Conservation (phyloP, 2,888 invertebrate genomes). For the Corbicula japonica region DNA sequence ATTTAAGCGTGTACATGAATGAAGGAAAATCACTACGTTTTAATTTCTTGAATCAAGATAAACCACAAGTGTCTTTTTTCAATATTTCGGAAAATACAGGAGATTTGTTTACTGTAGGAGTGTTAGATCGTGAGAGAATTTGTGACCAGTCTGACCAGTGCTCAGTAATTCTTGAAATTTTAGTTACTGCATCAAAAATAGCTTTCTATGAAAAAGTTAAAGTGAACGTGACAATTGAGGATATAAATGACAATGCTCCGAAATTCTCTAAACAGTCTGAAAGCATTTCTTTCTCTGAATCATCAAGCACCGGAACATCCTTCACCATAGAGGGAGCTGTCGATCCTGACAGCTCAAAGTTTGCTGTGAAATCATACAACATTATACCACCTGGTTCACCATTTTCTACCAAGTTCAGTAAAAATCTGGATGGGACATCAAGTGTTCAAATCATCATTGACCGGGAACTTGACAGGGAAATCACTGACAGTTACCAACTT, state of each 20-base stretch:
- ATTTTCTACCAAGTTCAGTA: slow-evolving; percentile 72
- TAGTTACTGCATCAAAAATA: slow-evolving; percentile 75
- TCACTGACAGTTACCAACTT: slow-evolving; percentile 71
- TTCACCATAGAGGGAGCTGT: slow-evolving; percentile 75
- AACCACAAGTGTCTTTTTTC: slow-evolving; percentile 69
- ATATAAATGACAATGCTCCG: slow-evolving; percentile 84
- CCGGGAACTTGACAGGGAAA: slow-evolving; percentile 76
- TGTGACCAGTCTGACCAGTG: slow-evolving; percentile 72
- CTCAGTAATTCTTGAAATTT: slow-evolving; percentile 72
- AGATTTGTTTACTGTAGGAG: slow-evolving; percentile 67
- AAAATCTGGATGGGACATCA: slow-evolving; percentile 74
- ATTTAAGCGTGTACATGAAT: slow-evolving; percentile 65
- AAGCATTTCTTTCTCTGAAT: slow-evolving; percentile 75
- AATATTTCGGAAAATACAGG: slow-evolving; percentile 73
- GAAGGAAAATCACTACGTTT: slow-evolving; percentile 69
- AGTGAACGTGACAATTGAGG: slow-evolving; percentile 79
- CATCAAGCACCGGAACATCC: slow-evolving; percentile 67
- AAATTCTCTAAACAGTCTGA: slow-evolving; percentile 70
- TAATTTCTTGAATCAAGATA: slow-evolving; percentile 73
- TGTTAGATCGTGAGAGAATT: slow-evolving; percentile 77
- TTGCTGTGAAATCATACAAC: slow-evolving; percentile 76
- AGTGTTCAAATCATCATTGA: slow-evolving; percentile 76
- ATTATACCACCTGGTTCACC: slow-evolving; percentile 73
- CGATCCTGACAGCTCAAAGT: slow-evolving; percentile 76
- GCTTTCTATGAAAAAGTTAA: slow-evolving; percentile 79